A percentile compares a stretch with the other conserved stretches of the same genome.
These are phyloP conservation scores for Romanogobio albipinnatus DNA, from an alignment of 2,113 vertebrate species.

Conservation along the genomic window DNA sequence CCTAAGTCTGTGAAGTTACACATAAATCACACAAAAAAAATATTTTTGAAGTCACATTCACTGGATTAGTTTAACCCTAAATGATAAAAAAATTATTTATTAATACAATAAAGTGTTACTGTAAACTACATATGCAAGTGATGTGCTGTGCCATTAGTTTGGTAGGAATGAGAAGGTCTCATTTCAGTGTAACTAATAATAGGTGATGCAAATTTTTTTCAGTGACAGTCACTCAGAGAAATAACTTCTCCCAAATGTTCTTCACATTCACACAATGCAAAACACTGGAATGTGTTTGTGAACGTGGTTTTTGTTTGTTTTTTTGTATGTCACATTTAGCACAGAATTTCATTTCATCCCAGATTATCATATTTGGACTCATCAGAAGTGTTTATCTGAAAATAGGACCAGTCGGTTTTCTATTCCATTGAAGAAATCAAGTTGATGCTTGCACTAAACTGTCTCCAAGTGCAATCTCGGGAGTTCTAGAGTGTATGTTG, in stretches of 20 bases:
- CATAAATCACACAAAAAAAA: conserved; percentile 14
- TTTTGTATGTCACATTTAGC: neutral
- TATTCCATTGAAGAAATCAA: conserved; percentile 4
- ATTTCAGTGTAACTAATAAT: neutral
- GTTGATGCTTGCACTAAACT: conserved; percentile 20
- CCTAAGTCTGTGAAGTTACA: neutral
- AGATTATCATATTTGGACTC: neutral
- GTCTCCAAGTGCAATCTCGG: neutral
- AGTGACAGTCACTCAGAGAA: neutral
- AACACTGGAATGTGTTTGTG: conserved; percentile 13
- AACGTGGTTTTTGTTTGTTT: neutral
- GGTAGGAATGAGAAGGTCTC: neutral
- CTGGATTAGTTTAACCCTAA: conserved; percentile 14
- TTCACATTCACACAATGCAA: neutral
- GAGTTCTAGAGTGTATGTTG: conserved; percentile 6
- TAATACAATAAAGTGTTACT: neutral
- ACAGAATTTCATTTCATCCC: neutral
- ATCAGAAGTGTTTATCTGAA: neutral
- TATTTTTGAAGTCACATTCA: conserved; percentile 33
- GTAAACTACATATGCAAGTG: conserved; percentile 43
- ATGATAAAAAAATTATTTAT: conserved; percentile 8
- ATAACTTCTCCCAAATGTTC: neutral
- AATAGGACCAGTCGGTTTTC: neutral
- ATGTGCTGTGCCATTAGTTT: neutral
- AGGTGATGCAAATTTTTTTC: neutral